Base-by-base conservation (phyloP, 2,888 invertebrate species). In the Conistra vaccinii region DNA sequence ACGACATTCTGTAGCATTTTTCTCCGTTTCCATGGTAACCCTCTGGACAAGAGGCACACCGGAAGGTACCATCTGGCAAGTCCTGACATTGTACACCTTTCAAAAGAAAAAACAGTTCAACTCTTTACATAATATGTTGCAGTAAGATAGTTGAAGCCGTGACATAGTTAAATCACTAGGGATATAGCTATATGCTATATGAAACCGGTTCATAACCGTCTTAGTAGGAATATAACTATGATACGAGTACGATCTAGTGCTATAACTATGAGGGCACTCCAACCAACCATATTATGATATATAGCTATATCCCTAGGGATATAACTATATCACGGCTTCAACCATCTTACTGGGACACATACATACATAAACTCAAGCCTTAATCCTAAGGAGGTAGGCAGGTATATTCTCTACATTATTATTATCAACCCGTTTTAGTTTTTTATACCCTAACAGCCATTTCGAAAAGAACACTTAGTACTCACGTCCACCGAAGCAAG, bases 31-130 rank as follows among this genome's bases (percentile, higher is more conserved):
- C 98, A 1, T 97, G 97, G 92, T 97, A 99, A 39, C 99, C 99
- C 2, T 97, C 93, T 0, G 99, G 99, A 91, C 99, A 99, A 0
- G 98, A 94, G 1, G 98, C 98, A 91, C 99, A 99, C 79, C 97
- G 97, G 94, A 98, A 99, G 61, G 87, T 88, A 0, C 96, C 96
- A 61, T 95, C 95, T 0, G 95, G 85, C 53, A 91, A 74, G 60
- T 96, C 95, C 75, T 92, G 91, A 57, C 96, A 96, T 57, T 80
- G 89, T 0, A 96, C 96, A 81, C 94, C 96, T 62, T 39, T 5
- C 35, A 62, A 39, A 39, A 62, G 9, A 61, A 62, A 23, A n/a
- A n/a, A 32, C 55, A 26, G 14, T 55, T 55, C 12, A 55, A 26
- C 12, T 26, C 26, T 26, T 55, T 26, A 6, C 29, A 57, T 20